Evolutionary conservation across 2,113 vertebrate species (phyloP).

Genomic region (Spilogale gracilis): DNA sequence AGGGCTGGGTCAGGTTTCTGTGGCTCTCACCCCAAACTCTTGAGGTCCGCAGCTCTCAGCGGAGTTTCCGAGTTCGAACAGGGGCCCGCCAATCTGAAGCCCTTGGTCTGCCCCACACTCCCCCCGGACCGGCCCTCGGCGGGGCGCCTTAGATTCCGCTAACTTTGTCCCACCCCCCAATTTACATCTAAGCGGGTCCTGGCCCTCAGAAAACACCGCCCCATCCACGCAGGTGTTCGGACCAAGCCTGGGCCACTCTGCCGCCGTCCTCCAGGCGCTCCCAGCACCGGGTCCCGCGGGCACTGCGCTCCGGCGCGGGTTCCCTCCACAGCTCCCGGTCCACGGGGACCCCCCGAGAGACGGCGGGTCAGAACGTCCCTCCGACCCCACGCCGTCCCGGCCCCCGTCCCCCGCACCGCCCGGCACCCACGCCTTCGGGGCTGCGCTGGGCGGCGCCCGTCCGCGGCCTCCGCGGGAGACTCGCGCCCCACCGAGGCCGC

Average conservation of each 20-base stretch:
- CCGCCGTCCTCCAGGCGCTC: background rate
- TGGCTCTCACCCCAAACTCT: background rate
- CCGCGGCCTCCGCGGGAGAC: background rate
- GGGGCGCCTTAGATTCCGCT: background rate
- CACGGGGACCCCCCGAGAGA: background rate
- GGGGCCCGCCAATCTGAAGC: too few species aligned
- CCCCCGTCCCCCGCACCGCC: background rate
- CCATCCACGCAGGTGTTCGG: background rate
- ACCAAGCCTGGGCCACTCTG: background rate
- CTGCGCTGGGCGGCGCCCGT: background rate
- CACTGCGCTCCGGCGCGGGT: background rate
- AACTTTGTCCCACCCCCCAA: background rate
- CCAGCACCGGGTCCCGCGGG: background rate
- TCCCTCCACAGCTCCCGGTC: background rate
- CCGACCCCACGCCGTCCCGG: background rate
- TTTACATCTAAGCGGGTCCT: background rate
- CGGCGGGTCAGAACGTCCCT: background rate
- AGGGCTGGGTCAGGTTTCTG: background rate
- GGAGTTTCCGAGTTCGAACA: background rate
- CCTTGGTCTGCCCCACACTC: background rate
- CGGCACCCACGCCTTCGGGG: background rate
- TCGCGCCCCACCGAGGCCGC: background rate
- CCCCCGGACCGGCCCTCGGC: accelerated
- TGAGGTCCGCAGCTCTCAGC: background rate
- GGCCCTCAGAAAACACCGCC: background rate